Conservation (phyloP, 2,113 vertebrate genomes). For the Pelusios castaneus region DNA sequence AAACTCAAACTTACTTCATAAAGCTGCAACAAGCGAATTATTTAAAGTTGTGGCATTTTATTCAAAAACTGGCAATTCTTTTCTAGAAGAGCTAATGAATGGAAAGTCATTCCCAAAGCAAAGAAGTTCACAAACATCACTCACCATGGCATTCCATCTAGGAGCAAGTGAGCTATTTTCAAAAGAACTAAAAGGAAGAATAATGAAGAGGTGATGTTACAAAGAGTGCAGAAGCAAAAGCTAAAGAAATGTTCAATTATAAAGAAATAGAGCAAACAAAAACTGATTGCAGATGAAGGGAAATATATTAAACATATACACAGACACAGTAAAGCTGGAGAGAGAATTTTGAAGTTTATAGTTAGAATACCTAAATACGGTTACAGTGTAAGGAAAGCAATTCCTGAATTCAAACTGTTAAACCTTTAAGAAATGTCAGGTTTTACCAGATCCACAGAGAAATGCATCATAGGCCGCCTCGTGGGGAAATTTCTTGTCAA, state of each 20-base stretch:
- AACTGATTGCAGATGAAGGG: fast-evolving
- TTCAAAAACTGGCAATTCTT: not conserved
- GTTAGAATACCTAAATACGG: not conserved
- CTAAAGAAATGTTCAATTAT: not conserved
- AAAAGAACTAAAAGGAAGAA: conserved; percentile 74
- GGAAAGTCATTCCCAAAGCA: not conserved
- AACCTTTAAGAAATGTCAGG: not conserved
- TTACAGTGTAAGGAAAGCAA: not conserved
- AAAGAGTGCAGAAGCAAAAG: not conserved
- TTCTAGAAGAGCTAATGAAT: not conserved
- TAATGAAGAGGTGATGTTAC: not conserved
- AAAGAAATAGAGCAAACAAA: not conserved
- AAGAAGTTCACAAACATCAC: conserved; percentile 40
- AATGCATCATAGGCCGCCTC: conserved; percentile 82
- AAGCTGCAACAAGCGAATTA: conserved; percentile 56
- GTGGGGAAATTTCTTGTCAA: conserved; percentile 69
- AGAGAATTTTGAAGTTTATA: not conserved
- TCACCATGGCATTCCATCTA: conserved; percentile 64
- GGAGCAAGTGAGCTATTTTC: conserved; percentile 77
- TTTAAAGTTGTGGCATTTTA: conserved; percentile 37
- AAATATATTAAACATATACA: not conserved
- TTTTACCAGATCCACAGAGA: conserved; percentile 80
- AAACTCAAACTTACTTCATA: conserved; percentile 60
- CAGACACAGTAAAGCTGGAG: conserved; percentile 22
- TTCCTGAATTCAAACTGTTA: not conserved